These are phyloP conservation scores for Hydropotes inermis DNA, from an alignment of 2,113 vertebrate species.

Conservation along the genomic window DNA sequence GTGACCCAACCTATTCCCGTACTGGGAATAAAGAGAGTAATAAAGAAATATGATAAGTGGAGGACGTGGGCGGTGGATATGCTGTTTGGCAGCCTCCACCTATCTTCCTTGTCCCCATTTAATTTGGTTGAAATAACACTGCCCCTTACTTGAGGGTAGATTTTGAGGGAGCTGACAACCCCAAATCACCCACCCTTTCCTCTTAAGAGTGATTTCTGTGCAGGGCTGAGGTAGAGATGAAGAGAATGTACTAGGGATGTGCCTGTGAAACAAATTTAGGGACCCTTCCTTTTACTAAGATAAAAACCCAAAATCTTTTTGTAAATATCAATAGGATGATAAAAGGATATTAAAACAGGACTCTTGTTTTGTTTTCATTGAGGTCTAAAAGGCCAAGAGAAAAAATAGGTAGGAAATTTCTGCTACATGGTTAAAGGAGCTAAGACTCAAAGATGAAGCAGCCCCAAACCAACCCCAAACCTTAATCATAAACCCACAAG, in stretches of 20 bases:
- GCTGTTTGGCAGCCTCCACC: accelerated
- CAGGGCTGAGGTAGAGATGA: neutral
- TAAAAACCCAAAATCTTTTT: neutral
- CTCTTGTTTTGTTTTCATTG: neutral
- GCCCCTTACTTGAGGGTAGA: neutral
- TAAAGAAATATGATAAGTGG: neutral
- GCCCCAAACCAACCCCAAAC: neutral
- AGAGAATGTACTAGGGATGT: neutral
- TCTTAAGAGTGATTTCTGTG: neutral
- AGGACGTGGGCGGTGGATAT: accelerated
- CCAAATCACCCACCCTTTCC: neutral
- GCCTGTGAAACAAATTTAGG: neutral
- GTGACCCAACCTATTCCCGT: accelerated
- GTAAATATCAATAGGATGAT: neutral
- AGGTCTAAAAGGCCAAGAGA: neutral
- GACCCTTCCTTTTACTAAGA: neutral
- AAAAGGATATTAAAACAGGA: neutral
- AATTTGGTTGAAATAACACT: neutral
- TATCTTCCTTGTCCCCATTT: neutral
- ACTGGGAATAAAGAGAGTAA: neutral
- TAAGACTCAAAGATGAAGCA: neutral
- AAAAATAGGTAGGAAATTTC: neutral
- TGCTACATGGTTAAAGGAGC: neutral
- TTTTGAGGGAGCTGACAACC: neutral
- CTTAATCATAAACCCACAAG: neutral